Conservation (phyloP, 2,797 vertebrate genomes). For the Zalophus californianus region DNA sequence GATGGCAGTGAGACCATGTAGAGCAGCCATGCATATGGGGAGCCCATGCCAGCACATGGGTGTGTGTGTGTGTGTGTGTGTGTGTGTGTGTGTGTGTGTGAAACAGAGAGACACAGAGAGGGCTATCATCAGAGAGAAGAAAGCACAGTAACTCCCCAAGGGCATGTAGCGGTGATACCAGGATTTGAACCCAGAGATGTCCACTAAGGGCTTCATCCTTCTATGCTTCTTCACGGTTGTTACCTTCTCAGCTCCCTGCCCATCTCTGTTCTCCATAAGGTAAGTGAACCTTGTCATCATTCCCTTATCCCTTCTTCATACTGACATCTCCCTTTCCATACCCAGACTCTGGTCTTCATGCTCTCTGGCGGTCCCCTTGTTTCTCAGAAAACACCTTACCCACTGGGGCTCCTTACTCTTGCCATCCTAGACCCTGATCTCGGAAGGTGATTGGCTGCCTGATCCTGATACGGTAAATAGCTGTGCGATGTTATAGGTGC, state of each 20-base stretch:
- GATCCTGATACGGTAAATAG: neutral
- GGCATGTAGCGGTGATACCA: neutral
- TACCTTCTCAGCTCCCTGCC: neutral
- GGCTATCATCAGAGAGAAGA: neutral
- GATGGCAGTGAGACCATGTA: neutral
- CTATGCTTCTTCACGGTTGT: neutral
- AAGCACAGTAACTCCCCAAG: neutral
- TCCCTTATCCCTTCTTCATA: too few species aligned
- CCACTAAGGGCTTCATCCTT: neutral
- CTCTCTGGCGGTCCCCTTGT: fast-evolving
- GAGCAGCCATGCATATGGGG: neutral
- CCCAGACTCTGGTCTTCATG: neutral
- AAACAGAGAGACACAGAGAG: neutral
- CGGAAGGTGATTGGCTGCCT: neutral
- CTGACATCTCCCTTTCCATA: neutral
- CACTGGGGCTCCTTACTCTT: neutral
- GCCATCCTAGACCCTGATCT: neutral
- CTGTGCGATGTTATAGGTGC: neutral
- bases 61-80: too few species aligned
- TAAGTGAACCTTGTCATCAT: neutral
- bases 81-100: neutral
- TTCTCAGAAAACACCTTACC: neutral
- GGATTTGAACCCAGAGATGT: neutral
- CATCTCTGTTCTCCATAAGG: neutral
- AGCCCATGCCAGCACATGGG: neutral